Percentiles rank a stretch among this genome's conserved stretches.
Conservation (phyloP, 1,140 invertebrate genomes). For the Tribolium castaneum region DNA sequence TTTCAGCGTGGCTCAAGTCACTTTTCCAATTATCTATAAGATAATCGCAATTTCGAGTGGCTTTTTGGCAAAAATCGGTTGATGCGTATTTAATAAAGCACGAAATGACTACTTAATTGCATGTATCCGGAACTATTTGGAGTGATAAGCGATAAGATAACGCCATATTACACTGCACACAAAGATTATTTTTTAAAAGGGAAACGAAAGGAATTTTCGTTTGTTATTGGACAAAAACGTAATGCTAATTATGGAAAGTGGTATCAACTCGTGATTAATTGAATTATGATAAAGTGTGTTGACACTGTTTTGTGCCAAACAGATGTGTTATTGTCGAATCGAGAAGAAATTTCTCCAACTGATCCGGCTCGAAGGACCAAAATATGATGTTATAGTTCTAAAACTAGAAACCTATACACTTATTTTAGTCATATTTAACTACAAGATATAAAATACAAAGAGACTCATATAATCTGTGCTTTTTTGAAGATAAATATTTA, state of each 20-base stretch:
- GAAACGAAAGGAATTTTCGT: neutral
- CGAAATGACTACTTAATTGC: conserved; percentile 16
- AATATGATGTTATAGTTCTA: no score
- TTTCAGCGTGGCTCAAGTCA: no score
- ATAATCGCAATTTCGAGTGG: neutral
- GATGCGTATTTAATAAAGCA: conserved; percentile 12
- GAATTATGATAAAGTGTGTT: neutral
- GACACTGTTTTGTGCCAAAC: neutral
- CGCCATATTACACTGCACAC: neutral
- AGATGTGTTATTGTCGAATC: no score
- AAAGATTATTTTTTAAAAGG: neutral
- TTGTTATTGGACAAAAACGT: neutral
- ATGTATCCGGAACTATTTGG: conserved; percentile 22
- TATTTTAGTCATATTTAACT: no score
- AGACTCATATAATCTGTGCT: no score
- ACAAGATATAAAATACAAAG: no score
- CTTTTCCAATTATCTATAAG: no score
- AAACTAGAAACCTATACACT: no score
- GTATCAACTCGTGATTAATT: neutral
- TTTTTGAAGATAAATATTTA: no score
- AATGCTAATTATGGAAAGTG: neutral
- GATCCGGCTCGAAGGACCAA: no score
- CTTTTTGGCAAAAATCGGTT: neutral
- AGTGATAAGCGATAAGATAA: conserved; percentile 7
- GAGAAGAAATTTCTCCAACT: no score